Conservation (phyloP, 35 echinoderm and acorn worm genomes). For the Nesometra sesokonis region DNA sequence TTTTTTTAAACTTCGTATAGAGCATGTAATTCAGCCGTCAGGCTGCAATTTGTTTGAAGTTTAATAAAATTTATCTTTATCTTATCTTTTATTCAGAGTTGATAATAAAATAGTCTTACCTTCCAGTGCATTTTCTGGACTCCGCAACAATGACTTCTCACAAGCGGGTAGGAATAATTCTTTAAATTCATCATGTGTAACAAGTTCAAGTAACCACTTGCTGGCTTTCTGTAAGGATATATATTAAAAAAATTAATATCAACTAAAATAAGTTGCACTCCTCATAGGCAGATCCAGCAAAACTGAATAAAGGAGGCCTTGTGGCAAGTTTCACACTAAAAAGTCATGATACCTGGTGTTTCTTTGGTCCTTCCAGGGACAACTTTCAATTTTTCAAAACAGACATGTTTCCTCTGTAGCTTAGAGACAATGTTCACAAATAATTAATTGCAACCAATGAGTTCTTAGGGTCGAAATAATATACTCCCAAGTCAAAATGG, state of each 20-base stretch:
- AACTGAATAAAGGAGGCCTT: background rate
- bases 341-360: no score
- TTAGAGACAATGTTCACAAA: no score
- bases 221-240: conserved; percentile 25
- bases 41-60: background rate
- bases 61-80: background rate
- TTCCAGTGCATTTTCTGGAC: conserved; percentile 76
- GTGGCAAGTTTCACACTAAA: background rate
- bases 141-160: conserved; percentile 68
- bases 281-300: background rate
- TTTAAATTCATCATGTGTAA: conserved; percentile 80
- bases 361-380: no score
- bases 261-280: background rate
- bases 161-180: conserved; percentile 48
- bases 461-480: no score
- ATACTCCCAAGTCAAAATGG: no score
- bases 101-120: conserved; percentile 23
- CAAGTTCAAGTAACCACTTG: conserved; percentile 37
- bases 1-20: background rate
- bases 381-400: no score
- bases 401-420: no score
- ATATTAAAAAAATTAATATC: background rate
- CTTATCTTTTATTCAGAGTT: background rate
- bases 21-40: no score
- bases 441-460: no score